phyloP scores from a whole-genome alignment of 2,888 invertebrate species.

The Psococerastis gibbosa region DNA sequence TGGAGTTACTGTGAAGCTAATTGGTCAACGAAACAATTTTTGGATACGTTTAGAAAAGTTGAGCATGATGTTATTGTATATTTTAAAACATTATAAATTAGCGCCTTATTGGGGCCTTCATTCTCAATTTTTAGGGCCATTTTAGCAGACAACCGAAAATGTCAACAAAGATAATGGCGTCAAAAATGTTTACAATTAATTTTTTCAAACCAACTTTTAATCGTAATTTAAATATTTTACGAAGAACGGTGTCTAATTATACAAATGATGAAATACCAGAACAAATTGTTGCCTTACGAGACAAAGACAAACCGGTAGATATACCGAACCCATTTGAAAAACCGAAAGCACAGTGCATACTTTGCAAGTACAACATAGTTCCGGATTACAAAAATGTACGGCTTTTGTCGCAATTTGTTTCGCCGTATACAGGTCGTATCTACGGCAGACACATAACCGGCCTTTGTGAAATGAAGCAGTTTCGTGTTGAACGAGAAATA shows the following conservation, averaged over 20 bases:
- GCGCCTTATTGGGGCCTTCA: no score
- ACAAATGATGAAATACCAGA: not conserved
- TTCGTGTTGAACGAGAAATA: conserved; percentile 51
- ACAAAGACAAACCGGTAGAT: conserved; percentile 23
- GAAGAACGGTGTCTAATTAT: not conserved
- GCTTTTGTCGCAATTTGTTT: conserved; percentile 87
- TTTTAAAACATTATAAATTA: no score
- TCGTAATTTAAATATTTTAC: not conserved
- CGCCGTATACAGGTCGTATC: conserved; percentile 80
- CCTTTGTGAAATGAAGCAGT: conserved; percentile 66
- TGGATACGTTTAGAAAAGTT: no score
- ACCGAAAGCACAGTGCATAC: conserved; percentile 50
- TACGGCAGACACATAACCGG: conserved; percentile 90
- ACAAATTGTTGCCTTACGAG: not conserved
- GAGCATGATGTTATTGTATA: no score
- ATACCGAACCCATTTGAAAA: conserved; percentile 67
- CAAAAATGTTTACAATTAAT: not conserved
- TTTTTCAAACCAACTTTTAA: not conserved
- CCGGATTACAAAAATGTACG: conserved; percentile 84
- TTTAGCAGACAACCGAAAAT: no score
- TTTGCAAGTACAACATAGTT: conserved; percentile 64
- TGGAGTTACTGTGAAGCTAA: no score
- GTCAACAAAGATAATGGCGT: not conserved
- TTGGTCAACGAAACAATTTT: no score
- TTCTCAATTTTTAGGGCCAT: no score